These are phyloP conservation scores for Talpa occidentalis DNA, from an alignment of 2,113 vertebrate genomes.

Conservation along the genomic window DNA sequence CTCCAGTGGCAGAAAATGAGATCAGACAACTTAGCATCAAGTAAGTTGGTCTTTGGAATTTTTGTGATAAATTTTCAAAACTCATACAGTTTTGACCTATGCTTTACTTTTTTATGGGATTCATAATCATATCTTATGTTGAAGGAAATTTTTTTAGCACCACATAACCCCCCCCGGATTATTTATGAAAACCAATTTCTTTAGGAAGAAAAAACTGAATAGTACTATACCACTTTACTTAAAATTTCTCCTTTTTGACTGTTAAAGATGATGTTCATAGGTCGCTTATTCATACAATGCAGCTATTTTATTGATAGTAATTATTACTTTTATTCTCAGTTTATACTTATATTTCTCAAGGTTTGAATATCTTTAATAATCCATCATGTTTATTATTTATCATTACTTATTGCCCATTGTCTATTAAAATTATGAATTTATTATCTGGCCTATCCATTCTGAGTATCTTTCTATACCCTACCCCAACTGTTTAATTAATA, in stretches of 20 bases:
- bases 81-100: not conserved
- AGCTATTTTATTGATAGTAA: constrained; percentile 6
- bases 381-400: not conserved
- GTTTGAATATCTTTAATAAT: not conserved
- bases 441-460: not conserved
- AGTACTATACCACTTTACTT: not conserved
- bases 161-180: too few species aligned
- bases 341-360: not conserved
- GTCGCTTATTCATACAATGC: not conserved
- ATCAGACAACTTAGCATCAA: constrained; percentile 93
- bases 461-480: not conserved
- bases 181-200: constrained; percentile 48
- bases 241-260: not conserved
- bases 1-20: constrained; percentile 91
- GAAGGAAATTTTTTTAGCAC: not conserved
- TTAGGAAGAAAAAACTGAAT: not conserved
- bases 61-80: constrained; percentile 30
- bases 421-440: not conserved
- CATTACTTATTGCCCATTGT: too few species aligned
- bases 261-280: not conserved
- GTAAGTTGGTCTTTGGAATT: constrained; percentile 86
- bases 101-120: not conserved
- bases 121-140: not conserved
- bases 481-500: not conserved
- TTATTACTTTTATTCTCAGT: not conserved